Base-by-base conservation (phyloP, 2,797 vertebrate genomes). In the Centropyge bicolor region DNA sequence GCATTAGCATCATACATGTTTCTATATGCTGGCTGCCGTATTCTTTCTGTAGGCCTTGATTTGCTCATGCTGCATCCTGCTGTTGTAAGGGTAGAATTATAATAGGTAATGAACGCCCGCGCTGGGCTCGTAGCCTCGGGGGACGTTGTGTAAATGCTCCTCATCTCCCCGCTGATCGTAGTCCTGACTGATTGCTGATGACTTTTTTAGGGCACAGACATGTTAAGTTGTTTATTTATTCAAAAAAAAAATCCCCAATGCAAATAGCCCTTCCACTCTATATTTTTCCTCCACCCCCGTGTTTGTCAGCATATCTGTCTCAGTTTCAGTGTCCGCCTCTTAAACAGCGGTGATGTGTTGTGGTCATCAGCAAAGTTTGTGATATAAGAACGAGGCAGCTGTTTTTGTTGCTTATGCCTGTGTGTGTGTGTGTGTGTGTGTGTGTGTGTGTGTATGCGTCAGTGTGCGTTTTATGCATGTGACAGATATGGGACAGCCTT, bases 151-250 rank as follows among this genome's bases (percentile, higher is more conserved):
- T 96, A 97, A 97, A 96, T 91, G 95, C 92, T 96, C 91, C 75
- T 89, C 89, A 89, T 94, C 85, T 94, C 93, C 81, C 91, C 84
- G 88, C 91, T 96, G 96, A 97, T 96, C 91, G 87, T 93, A 94
- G 94, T 96, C 95, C 93, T 94, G 94, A 95, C 94, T 98, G 97
- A 98, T 98, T 90, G 82, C 93, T 95, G 95, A 95, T 98, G 97
- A 98, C 97, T 98, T 96, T 98, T 98, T 98, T 94, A 97, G 97
- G 97, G 93, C 97, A 96, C 94, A 77, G 92, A 89, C 91, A 95
- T 92, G 95, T 88, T 92, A 89, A 91, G 81, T 92, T 94, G 91
- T 94, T 95, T 94, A 95, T 95, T 94, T 94, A 94, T 95, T 90
- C 7, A 81, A 84, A 75, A n/a, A n/a, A n/a, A n/a, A 65, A 82